phyloP scores from a whole-genome alignment of 2,888 invertebrate species.

The Dynastes hyllus region DNA sequence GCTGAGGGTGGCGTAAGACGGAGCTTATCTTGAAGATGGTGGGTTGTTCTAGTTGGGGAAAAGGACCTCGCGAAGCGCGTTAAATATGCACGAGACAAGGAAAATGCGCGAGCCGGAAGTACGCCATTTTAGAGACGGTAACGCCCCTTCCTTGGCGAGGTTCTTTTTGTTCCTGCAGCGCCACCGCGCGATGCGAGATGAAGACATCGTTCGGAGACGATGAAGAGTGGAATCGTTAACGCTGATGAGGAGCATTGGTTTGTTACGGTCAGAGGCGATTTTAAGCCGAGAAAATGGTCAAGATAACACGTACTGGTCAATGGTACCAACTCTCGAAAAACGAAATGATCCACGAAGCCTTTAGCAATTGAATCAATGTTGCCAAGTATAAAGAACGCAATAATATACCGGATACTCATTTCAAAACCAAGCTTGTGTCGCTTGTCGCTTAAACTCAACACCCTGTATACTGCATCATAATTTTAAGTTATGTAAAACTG shows the following conservation, averaged over 20 bases:
- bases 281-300: neutral
- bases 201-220: neutral
- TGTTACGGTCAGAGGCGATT: neutral
- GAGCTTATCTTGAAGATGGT: constrained; percentile 56
- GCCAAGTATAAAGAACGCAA: too few relatives aligned
- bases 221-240: neutral
- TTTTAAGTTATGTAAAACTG: too few relatives aligned
- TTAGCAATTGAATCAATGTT: too few relatives aligned
- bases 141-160: constrained; percentile 62
- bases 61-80: constrained; percentile 56
- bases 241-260: neutral
- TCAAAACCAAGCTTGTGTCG: too few relatives aligned
- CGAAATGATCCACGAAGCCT: too few relatives aligned
- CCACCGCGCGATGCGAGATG: neutral
- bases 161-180: neutral
- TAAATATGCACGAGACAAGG: constrained; percentile 70
- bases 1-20: constrained; percentile 53
- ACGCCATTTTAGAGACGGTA: constrained; percentile 66
- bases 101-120: constrained; percentile 70
- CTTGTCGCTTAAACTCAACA: too few relatives aligned
- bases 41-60: constrained; percentile 11
- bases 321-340: neutral
- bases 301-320: too few relatives aligned
- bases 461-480: too few relatives aligned
- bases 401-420: too few relatives aligned